These are phyloP conservation scores for Hozukius guyotensis DNA, from an alignment of 2,797 vertebrate genomes.

Conservation along the genomic window DNA sequence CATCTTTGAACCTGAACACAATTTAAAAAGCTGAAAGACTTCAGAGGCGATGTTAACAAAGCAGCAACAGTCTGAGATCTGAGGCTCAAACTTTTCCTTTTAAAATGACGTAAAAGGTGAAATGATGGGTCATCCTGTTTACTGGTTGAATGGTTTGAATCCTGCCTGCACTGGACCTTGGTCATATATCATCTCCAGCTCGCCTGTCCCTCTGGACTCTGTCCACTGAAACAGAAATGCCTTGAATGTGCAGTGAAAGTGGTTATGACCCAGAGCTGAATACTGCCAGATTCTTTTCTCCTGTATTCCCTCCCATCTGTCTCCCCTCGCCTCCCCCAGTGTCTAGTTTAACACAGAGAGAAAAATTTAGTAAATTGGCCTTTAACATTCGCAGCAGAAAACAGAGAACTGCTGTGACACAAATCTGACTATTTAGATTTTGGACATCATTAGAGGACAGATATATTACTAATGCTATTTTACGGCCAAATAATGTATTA, in stretches of 20 bases:
- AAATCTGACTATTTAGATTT: background rate
- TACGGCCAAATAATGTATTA: no score
- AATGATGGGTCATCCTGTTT: background rate
- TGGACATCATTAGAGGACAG: background rate
- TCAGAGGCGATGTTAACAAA: background rate
- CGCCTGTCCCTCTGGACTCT: conserved; percentile 1
- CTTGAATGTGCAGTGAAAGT: conserved; percentile 22
- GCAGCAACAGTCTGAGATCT: background rate
- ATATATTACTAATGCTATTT: background rate
- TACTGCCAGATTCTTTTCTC: background rate
- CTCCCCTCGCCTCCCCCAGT: background rate
- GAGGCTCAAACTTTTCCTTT: background rate
- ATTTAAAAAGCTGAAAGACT: background rate
- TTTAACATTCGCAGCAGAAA: background rate
- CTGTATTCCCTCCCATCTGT: background rate
- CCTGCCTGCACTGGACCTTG: background rate
- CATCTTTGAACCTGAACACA: background rate
- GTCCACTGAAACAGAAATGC: conserved; percentile 33
- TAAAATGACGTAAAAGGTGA: background rate
- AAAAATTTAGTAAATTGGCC: background rate
- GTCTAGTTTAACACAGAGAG: background rate
- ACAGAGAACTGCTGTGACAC: background rate
- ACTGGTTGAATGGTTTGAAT: background rate
- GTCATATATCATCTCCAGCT: conserved; percentile 11
- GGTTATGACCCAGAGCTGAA: conserved; percentile 27